Conservation (phyloP, 2,888 invertebrate genomes). For the Drosophila infuscata region DNA sequence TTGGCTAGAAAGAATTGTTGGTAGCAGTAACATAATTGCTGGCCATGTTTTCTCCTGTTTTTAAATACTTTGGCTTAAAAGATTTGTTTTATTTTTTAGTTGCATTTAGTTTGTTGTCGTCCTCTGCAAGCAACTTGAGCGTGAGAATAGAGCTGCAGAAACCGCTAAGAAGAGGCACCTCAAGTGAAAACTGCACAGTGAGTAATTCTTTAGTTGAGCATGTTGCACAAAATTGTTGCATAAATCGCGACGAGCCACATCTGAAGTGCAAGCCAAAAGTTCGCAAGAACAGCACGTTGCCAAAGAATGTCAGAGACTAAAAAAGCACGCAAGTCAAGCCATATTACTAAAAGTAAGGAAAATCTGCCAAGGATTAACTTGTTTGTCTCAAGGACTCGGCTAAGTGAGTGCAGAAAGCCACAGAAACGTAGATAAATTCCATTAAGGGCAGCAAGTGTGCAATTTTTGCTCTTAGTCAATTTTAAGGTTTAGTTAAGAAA, state of each 20-base stretch:
- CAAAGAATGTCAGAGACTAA: slow-evolving; percentile 30
- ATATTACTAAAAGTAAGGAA: slow-evolving; percentile 1
- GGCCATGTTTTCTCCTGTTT: slow-evolving; percentile 20
- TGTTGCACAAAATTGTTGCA: slow-evolving; percentile 50
- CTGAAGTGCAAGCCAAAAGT: slow-evolving; percentile 45
- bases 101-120: slow-evolving; percentile 59
- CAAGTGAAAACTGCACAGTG: slow-evolving; percentile 41
- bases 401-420: slow-evolving; percentile 1
- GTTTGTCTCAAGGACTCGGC: slow-evolving; percentile 28
- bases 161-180: slow-evolving; percentile 9
- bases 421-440: background rate
- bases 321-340: slow-evolving; percentile 7
- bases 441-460: background rate
- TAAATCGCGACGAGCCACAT: slow-evolving; percentile 29
- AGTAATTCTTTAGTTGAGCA: slow-evolving; percentile 32
- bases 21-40: slow-evolving; percentile 52
- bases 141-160: slow-evolving; percentile 38
- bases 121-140: slow-evolving; percentile 49
- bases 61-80: slow-evolving; percentile 52
- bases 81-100: slow-evolving; percentile 64
- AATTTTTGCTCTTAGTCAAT: slow-evolving; percentile 1
- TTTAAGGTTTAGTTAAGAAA: background rate
- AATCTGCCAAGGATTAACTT: slow-evolving; percentile 23
- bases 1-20: slow-evolving; percentile 10
- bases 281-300: slow-evolving; percentile 18